Evolutionary conservation across 2,113 vertebrate genomes (phyloP).

Genomic region (Pedetes capensis): DNA sequence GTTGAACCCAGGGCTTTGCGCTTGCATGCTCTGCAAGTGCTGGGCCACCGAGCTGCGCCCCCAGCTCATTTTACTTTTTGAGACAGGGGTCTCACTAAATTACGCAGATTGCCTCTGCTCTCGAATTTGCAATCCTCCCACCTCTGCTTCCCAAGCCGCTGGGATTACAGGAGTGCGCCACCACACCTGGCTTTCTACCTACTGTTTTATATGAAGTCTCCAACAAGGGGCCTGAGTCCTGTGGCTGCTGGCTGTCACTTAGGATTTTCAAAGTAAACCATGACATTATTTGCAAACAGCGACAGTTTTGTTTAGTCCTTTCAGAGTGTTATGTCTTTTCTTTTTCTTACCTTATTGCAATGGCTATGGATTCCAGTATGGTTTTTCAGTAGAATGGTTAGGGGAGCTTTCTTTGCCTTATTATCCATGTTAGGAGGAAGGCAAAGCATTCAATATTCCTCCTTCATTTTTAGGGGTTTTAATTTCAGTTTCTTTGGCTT

Average conservation of each 20-base stretch:
- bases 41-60: no score
- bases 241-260: rapidly evolving
- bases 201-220: neutral
- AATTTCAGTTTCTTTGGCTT: neutral
- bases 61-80: no score
- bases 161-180: no score
- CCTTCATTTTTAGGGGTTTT: neutral
- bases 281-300: neutral
- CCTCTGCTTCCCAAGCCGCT: no score
- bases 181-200: no score
- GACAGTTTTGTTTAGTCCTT: neutral
- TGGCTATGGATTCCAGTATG: neutral
- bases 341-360: neutral
- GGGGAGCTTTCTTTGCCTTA: neutral
- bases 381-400: neutral
- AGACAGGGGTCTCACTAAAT: no score
- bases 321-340: neutral
- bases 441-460: neutral
- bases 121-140: no score
- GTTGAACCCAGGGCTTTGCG: no score
- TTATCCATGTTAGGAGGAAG: neutral
- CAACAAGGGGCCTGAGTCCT: no score
- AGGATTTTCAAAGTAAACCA: neutral
- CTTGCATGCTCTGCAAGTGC: no score
- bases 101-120: no score